Conservation (phyloP, 1,140 invertebrate genomes). For the Plodia interpunctella region DNA sequence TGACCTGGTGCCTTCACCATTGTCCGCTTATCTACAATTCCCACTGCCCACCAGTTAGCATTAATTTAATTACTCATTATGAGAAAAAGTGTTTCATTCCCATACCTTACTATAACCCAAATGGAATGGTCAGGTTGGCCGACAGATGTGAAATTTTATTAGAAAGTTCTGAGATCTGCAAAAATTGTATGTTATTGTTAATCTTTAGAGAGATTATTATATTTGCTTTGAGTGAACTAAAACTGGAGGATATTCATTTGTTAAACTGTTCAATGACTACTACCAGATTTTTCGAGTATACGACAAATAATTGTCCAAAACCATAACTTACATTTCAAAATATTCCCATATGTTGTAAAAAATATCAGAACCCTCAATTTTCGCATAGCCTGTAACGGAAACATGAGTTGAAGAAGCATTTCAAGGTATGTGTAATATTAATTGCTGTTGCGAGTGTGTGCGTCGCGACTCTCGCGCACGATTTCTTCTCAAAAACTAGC, state of each 20-base stretch:
- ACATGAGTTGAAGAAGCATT: not conserved
- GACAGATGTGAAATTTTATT: not conserved
- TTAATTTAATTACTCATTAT: constrained; percentile 54
- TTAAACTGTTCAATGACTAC: too few species aligned
- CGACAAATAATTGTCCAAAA: too few species aligned
- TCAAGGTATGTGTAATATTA: not conserved
- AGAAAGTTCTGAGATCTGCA: constrained; percentile 20
- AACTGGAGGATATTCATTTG: too few species aligned
- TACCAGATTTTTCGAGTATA: too few species aligned
- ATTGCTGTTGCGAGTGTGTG: constrained; percentile 37
- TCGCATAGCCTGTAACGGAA: not conserved
- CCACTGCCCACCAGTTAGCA: constrained; percentile 52
- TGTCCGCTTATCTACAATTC: constrained; percentile 39
- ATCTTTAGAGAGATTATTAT: not conserved
- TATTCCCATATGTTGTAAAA: not conserved
- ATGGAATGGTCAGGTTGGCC: constrained; percentile 30
- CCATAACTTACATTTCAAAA: not conserved
- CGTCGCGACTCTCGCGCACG: constrained; percentile 55
- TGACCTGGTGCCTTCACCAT: constrained; percentile 32
- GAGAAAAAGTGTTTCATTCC: constrained; percentile 41
- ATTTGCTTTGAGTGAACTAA: not conserved
- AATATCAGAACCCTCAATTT: not conserved
- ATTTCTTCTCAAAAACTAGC: constrained; percentile 57
- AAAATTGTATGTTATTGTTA: not conserved
- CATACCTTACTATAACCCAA: constrained; percentile 50